These are phyloP conservation scores for Lophotis ruficrista DNA, from an alignment of 2,113 vertebrate species.

Conservation along the genomic window DNA sequence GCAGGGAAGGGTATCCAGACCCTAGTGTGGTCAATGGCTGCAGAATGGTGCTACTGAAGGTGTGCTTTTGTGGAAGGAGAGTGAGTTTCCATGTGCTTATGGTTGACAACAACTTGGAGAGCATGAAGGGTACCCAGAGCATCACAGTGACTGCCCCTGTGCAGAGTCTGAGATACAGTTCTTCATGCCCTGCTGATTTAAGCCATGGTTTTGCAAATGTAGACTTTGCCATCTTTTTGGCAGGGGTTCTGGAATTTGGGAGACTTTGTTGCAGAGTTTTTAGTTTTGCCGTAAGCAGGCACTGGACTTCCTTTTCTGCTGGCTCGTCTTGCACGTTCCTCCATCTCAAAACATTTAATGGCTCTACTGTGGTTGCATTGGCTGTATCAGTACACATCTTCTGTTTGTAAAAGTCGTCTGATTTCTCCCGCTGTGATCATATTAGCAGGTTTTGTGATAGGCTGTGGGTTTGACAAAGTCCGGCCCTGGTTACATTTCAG, in stretches of 20 bases:
- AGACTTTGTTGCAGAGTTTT: background rate
- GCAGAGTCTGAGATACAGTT: background rate
- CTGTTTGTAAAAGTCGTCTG: background rate
- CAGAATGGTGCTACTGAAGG: background rate
- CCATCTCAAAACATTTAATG: background rate
- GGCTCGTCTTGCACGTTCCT: background rate
- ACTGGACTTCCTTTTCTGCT: background rate
- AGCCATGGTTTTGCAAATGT: background rate
- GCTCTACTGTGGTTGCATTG: background rate
- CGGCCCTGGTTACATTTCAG: background rate
- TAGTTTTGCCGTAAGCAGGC: background rate
- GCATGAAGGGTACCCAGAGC: background rate
- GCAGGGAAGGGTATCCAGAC: background rate
- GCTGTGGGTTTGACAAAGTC: background rate
- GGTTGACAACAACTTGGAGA: background rate
- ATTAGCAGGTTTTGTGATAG: background rate
- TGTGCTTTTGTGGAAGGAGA: background rate
- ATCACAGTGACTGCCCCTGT: background rate
- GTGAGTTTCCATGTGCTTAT: rapidly evolving
- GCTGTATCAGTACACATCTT: background rate
- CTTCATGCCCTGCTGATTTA: background rate
- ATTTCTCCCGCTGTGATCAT: background rate
- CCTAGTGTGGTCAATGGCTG: background rate
- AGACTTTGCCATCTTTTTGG: background rate
- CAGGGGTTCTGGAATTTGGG: background rate